Conservation (phyloP, 2,888 invertebrate genomes). For the Nymphalis urticae region DNA sequence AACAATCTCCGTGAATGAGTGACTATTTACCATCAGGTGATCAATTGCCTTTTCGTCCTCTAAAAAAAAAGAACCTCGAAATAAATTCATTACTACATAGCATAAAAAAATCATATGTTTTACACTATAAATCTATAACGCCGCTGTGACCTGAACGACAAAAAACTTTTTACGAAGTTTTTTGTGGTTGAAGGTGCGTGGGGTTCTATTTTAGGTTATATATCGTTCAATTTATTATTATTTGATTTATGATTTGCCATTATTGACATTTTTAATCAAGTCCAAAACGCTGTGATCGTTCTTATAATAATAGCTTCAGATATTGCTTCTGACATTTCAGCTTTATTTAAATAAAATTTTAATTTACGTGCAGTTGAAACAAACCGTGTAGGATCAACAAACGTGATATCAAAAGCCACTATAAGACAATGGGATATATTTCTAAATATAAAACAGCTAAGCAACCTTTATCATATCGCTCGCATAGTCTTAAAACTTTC, state of each 20-base stretch:
- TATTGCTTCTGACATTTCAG: neutral
- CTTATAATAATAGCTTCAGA: slow-evolving; percentile 5
- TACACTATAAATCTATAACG: slow-evolving; percentile 1
- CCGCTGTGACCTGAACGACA: slow-evolving; percentile 22
- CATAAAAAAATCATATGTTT: neutral
- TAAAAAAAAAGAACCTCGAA: neutral
- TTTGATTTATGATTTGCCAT: slow-evolving; percentile 19
- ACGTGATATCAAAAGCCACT: slow-evolving; percentile 18
- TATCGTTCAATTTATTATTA: slow-evolving; percentile 4
- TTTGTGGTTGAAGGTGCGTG: slow-evolving; percentile 31
- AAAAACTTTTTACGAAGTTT: slow-evolving; percentile 35
- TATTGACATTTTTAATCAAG: slow-evolving; percentile 11
- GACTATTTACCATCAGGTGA: neutral
- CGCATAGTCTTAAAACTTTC: slow-evolving; percentile 37
- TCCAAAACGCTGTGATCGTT: neutral
- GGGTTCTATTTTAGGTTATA: slow-evolving; percentile 5
- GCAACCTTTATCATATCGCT: slow-evolving; percentile 31
- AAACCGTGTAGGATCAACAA: slow-evolving; percentile 7
- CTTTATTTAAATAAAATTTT: slow-evolving; percentile 4
- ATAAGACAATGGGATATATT: slow-evolving; percentile 23
- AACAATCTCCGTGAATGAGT: neutral
- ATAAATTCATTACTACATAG: neutral
- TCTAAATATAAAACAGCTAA: slow-evolving; percentile 25
- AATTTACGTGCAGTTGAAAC: slow-evolving; percentile 4
- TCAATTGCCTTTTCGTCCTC: neutral